Evolutionary conservation across 2,888 invertebrate genomes (phyloP).

Genomic region (Spatulosminthurus flaviceps): DNA sequence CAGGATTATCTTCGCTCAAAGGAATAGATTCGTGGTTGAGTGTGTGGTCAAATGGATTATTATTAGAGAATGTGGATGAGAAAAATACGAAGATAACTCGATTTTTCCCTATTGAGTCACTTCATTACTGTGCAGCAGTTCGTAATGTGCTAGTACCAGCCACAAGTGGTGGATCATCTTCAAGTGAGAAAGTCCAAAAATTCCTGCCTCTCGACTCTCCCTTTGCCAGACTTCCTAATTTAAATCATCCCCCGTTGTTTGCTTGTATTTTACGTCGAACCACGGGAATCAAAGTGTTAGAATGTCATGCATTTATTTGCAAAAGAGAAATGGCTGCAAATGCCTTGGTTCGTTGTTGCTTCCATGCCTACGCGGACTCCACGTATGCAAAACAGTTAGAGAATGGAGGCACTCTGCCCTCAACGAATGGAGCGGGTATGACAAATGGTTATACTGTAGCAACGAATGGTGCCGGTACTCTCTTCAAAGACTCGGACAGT

Average conservation of each 20-base stretch:
- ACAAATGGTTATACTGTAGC: constrained; percentile 61
- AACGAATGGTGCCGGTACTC: constrained; percentile 58
- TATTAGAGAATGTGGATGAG: constrained; percentile 95
- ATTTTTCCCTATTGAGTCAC: constrained; percentile 93
- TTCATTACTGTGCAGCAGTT: constrained; percentile 96
- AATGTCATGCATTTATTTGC: constrained; percentile 99
- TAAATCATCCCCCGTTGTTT: constrained; percentile 94
- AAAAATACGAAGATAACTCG: constrained; percentile 91
- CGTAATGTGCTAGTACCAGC: constrained; percentile 81
- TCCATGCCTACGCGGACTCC: constrained; percentile 96
- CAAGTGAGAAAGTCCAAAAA: constrained; percentile 76
- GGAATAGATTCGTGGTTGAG: constrained; percentile 97
- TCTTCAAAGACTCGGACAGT: constrained; percentile 60
- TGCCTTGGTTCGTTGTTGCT: constrained; percentile 95
- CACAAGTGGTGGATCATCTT: constrained; percentile 65
- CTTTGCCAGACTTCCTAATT: constrained; percentile 90
- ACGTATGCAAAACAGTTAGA: constrained; percentile 85
- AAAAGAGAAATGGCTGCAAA: constrained; percentile 96
- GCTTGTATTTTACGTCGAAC: constrained; percentile 95
- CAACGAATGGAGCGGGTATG: constrained; percentile 65
- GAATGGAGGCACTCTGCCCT: constrained; percentile 66
- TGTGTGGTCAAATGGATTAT: constrained; percentile 95
- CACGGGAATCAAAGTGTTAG: constrained; percentile 95
- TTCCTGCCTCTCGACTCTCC: constrained; percentile 96
- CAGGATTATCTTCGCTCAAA: constrained; percentile 85